A percentile compares a stretch with the other conserved stretches of the same genome.
phyloP scores from a whole-genome alignment of 2,888 invertebrate genomes.

The Papilio gigon region DNA sequence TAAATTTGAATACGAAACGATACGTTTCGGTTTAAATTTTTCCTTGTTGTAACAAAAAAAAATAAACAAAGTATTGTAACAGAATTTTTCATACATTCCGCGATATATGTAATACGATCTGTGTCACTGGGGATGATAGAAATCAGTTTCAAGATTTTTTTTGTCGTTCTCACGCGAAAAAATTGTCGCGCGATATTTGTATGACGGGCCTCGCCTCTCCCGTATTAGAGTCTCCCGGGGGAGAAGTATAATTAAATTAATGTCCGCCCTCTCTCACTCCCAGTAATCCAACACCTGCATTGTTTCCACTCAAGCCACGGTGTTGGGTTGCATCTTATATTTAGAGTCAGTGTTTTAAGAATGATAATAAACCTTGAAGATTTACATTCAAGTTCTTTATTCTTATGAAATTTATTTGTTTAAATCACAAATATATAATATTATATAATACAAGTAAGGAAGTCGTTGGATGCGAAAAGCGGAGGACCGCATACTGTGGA shows the following conservation, averaged over 20 bases:
- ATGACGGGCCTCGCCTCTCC: conserved; percentile 67
- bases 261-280: conserved; percentile 74
- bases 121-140: conserved; percentile 68
- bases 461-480: no score
- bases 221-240: conserved; percentile 76
- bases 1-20: no score
- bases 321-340: conserved; percentile 54
- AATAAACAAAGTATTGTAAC: background rate
- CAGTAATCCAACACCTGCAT: conserved; percentile 81
- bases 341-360: conserved; percentile 43
- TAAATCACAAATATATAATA: no score
- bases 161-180: conserved; percentile 75
- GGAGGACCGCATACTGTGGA: no score
- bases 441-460: no score
- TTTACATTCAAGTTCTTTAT: conserved; percentile 43
- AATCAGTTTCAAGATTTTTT: conserved; percentile 77
- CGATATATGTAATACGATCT: conserved; percentile 70
- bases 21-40: conserved; percentile 58
- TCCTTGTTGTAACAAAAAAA: conserved; percentile 47
- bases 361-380: background rate
- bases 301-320: conserved; percentile 63
- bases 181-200: conserved; percentile 76
- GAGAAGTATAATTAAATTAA: conserved; percentile 80
- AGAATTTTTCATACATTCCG: conserved; percentile 55
- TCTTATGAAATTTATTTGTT: no score